A percentile compares a stretch with the other conserved stretches of the same genome.
These are phyloP conservation scores for Dolichoris vasculosae DNA, from an alignment of 1,140 invertebrate genomes.

Conservation along the genomic window DNA sequence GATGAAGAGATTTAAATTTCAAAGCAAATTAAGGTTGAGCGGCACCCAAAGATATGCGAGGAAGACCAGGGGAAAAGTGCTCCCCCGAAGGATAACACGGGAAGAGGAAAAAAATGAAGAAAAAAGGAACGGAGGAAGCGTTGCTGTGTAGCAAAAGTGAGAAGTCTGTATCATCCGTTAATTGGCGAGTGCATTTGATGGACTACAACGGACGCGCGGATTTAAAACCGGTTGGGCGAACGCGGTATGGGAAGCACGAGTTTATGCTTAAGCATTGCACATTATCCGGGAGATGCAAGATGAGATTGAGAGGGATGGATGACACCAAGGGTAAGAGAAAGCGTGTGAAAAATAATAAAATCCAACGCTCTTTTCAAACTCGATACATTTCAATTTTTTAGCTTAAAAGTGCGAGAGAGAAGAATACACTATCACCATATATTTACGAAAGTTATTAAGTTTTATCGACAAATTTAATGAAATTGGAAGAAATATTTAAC, in stretches of 20 bases:
- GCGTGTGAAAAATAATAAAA: slow-evolving; percentile 35
- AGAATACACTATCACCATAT: too few relatives aligned
- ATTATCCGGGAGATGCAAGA: background rate
- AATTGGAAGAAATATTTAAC: too few relatives aligned
- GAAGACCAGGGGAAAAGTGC: background rate
- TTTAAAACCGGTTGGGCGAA: background rate
- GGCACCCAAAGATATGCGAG: too few relatives aligned
- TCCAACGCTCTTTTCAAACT: too few relatives aligned
- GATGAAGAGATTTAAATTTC: background rate
- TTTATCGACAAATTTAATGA: too few relatives aligned
- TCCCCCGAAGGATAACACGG: background rate
- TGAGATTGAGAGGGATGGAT: background rate
- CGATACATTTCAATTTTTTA: too few relatives aligned
- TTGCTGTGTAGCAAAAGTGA: background rate
- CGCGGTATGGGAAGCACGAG: slow-evolving; percentile 26
- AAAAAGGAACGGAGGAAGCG: background rate
- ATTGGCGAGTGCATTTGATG: background rate
- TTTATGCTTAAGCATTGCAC: background rate
- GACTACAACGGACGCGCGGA: background rate
- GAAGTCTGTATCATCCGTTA: background rate
- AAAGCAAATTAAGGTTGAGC: slow-evolving; percentile 28
- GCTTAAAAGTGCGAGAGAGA: too few relatives aligned
- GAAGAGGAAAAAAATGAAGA: background rate
- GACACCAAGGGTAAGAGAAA: background rate
- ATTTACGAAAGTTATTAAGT: too few relatives aligned